Evolutionary conservation across 2,797 vertebrate species (phyloP).

Genomic region (Oreochromis mossambicus): DNA sequence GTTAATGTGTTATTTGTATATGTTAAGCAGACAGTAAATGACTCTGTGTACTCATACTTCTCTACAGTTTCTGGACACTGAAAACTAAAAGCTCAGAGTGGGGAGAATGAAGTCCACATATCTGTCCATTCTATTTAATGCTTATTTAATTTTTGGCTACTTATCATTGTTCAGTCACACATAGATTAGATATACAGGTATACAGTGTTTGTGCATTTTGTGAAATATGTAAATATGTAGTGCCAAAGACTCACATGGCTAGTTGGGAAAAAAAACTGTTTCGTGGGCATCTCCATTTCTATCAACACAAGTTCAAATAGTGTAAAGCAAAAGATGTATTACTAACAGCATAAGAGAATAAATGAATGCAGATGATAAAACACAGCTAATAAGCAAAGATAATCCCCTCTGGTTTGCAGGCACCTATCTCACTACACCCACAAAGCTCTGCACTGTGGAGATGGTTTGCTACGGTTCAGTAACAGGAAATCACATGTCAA

Average conservation of each 20-base stretch:
- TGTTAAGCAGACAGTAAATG: not conserved
- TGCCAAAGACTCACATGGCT: not conserved
- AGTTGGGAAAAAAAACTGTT: not conserved
- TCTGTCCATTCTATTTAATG: not conserved
- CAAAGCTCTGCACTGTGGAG: not conserved
- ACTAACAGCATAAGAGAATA: not conserved
- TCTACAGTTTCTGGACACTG: not conserved
- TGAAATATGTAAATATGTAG: not conserved
- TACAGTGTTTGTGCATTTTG: not conserved
- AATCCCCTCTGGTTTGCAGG: not conserved
- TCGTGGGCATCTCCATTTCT: not conserved
- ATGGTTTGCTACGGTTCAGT: not conserved
- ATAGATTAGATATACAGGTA: not conserved
- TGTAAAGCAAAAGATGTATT: not conserved
- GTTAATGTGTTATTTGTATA: not conserved
- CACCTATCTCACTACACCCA: not conserved
- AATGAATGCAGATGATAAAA: not conserved
- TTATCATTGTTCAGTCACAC: not conserved
- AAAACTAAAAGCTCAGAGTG: not conserved
- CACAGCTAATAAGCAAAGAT: not conserved
- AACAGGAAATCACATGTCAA: not conserved
- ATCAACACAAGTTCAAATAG: not conserved
- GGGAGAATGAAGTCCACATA: not conserved
- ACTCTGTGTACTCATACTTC: not conserved
- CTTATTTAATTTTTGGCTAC: not conserved